These are phyloP conservation scores for Drosophila kohkoa DNA, from an alignment of 1,140 invertebrate species.

Conservation along the genomic window DNA sequence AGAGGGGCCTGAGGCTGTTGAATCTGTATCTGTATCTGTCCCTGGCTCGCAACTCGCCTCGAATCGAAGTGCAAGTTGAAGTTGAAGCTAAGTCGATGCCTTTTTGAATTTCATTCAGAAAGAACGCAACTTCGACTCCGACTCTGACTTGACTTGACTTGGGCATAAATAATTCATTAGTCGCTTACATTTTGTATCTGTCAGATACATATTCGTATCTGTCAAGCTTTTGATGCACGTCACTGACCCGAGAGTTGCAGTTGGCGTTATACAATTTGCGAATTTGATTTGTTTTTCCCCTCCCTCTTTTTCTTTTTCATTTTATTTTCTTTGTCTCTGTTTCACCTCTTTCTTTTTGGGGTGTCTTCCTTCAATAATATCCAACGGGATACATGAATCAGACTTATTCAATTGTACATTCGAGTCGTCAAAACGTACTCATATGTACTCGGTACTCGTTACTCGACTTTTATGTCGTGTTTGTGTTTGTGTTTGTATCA, in stretches of 20 bases:
- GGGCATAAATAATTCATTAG: constrained; percentile 68
- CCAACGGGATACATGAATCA: constrained; percentile 68
- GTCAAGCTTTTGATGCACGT: constrained; percentile 48
- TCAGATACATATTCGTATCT: constrained; percentile 60
- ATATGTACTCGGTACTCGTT: constrained; percentile 4
- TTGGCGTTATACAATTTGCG: constrained; percentile 50
- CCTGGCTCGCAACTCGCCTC: constrained; percentile 10
- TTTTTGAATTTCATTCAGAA: constrained; percentile 59
- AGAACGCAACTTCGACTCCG: constrained; percentile 12
- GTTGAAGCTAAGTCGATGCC: constrained; percentile 37
- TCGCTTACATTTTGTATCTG: constrained; percentile 56
- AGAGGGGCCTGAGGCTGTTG: constrained; percentile 4
- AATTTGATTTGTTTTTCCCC: constrained; percentile 60
- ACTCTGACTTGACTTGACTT: constrained; percentile 22
- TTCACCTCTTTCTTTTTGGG: constrained; percentile 15
- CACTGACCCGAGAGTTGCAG: constrained; percentile 61
- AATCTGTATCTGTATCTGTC: not conserved
- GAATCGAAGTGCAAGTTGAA: constrained; percentile 60
- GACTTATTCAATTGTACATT: constrained; percentile 6
- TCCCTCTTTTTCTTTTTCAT: constrained; percentile 7
- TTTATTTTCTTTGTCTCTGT: constrained; percentile 2
- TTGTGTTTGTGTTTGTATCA: constrained; percentile 9
- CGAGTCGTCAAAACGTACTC: constrained; percentile 7
- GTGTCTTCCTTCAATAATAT: constrained; percentile 35
- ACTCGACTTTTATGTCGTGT: too few species aligned